Base-by-base conservation (phyloP, 2,113 vertebrate genomes). In the Brachyhypopomus occidentalis region DNA sequence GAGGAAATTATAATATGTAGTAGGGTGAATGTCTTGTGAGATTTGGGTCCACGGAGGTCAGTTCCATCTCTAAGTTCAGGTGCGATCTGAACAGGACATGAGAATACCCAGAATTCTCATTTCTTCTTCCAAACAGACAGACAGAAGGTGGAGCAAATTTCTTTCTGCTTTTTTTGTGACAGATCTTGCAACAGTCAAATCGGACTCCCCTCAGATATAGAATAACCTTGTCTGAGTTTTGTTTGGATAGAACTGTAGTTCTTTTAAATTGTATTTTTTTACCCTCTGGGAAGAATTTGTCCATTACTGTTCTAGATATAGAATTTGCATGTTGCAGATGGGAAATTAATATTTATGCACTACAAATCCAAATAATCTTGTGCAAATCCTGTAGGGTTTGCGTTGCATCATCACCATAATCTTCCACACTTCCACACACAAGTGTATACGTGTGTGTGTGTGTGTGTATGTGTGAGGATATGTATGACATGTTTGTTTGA, bases 341-440 rank as follows among this genome's bases (percentile, higher is more conserved):
- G 63, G 30, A 34, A 55, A 27, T 67, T 67, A 36, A 66, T 80
- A 17, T n/a, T 74, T 74, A 12, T 80, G 41, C 48, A 55, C 36
- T 27, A 25, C 56, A 55, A 52, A 41, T 55, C 38, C 60, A 5
- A 36, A 22, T 73, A 62, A 38, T 62, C 41, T 6, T 63, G 12
- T 34, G 41, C 41, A 48, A 48, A 48, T 52, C 45, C 45, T 56
- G 55, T 20, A 64, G 30, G 9, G 5, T 23, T 52, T 36, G 34
- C 22, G 9, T 56, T 62, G 63, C 23, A 22, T 58, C 60, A 52
- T 55, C 41, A 83, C 70, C 38, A 63, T 62, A 86, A 71, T 72
- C 82, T 73, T 84, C 80, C 75, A 84, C 74, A 34, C 14, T 73
- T 84, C 80, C 75, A 83, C 74, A 34, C 14, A 34, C 19, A 38